Conservation (phyloP, 2,888 invertebrate species). For the Drosophila paracracens region DNA sequence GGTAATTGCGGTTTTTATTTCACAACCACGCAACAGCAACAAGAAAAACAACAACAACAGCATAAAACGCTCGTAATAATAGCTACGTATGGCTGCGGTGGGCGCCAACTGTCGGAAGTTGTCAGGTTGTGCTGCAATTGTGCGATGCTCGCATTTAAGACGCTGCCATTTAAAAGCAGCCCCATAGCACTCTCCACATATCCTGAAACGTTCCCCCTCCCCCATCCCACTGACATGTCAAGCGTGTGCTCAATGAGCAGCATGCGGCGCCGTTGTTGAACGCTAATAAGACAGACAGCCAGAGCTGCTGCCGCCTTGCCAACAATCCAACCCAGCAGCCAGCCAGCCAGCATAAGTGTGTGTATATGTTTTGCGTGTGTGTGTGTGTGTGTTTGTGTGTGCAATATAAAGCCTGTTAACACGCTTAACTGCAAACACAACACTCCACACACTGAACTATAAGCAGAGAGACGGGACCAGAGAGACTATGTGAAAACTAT, state of each 20-base stretch:
- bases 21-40: slow-evolving; percentile 51
- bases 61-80: slow-evolving; percentile 46
- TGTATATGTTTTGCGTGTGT: slow-evolving; percentile 14
- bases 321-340: slow-evolving; percentile 12
- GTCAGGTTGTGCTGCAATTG: slow-evolving; percentile 63
- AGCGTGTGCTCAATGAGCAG: slow-evolving; percentile 58
- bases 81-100: slow-evolving; percentile 29
- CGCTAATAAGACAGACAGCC: slow-evolving; percentile 69
- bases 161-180: slow-evolving; percentile 62
- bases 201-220: background rate
- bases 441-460: slow-evolving; percentile 30
- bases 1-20: slow-evolving; percentile 82
- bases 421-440: slow-evolving; percentile 77
- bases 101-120: slow-evolving; percentile 72
- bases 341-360: slow-evolving; percentile 31
- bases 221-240: slow-evolving; percentile 27
- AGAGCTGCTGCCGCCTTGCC: slow-evolving; percentile 25
- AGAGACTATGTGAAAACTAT: slow-evolving; percentile 54
- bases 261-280: slow-evolving; percentile 55
- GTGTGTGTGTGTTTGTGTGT: slow-evolving; percentile 42
- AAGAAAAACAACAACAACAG: background rate
- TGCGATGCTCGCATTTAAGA: slow-evolving; percentile 36
- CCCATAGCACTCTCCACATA: background rate
- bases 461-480: slow-evolving; percentile 52
- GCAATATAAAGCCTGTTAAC: slow-evolving; percentile 77